Evolutionary conservation across 2,113 vertebrate genomes (phyloP).

Genomic region (Anseranas semipalmata): DNA sequence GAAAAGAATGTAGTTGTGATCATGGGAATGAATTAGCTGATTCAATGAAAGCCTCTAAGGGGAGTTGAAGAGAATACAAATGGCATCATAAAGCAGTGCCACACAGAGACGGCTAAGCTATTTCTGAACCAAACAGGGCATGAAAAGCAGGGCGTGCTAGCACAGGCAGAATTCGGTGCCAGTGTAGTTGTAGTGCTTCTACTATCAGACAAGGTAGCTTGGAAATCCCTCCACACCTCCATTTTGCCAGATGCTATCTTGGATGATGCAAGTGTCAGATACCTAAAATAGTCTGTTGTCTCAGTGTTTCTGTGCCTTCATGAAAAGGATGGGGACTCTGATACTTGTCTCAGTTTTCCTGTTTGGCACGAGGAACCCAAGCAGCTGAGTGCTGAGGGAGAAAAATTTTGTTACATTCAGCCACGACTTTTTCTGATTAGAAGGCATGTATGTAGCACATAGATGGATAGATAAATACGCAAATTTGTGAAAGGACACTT

Average conservation of each 20-base stretch:
- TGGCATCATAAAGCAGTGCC: background rate
- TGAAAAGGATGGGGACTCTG: background rate
- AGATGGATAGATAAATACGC: background rate
- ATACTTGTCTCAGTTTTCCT: background rate
- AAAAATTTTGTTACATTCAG: background rate
- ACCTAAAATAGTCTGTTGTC: background rate
- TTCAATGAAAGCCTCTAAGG: background rate
- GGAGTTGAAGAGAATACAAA: background rate
- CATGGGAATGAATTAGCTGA: background rate
- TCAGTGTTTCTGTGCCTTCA: background rate
- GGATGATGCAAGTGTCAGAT: background rate
- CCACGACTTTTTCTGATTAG: background rate
- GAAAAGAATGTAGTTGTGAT: background rate
- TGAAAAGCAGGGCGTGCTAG: background rate
- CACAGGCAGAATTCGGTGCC: background rate
- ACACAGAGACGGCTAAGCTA: rapidly evolving
- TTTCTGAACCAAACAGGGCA: background rate
- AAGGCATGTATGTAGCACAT: background rate
- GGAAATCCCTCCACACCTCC: background rate
- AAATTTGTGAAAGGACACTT: background rate
- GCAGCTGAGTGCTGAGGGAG: background rate
- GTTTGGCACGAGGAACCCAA: background rate
- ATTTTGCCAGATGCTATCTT: background rate
- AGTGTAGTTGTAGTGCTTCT: background rate
- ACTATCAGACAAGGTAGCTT: background rate